Conservation (phyloP, 30 jellyfish, hydroid and myxozoan genomes). For the Aurelia aurita complex sp. Pacific region DNA sequence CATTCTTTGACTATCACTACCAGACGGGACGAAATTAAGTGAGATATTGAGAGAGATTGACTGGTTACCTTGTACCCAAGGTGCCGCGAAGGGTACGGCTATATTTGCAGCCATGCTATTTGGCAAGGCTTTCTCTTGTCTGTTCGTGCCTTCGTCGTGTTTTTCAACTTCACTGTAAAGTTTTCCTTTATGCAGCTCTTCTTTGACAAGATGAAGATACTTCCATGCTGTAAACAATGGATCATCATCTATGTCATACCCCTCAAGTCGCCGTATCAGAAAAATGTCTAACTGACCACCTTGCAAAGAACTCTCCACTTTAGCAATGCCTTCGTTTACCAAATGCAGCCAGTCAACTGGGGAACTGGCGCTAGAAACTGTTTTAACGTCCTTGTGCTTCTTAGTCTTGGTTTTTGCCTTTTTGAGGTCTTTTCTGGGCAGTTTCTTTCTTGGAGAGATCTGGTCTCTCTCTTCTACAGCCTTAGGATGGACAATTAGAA, state of each 20-base stretch:
- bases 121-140: too few relatives aligned
- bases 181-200: not conserved
- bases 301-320: not conserved
- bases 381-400: not conserved
- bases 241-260: not conserved
- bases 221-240: not conserved
- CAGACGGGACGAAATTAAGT: too few relatives aligned
- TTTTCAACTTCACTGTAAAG: not conserved
- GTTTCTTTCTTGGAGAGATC: too few relatives aligned
- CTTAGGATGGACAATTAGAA: too few relatives aligned
- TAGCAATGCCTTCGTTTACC: not conserved
- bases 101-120: too few relatives aligned
- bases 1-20: too few relatives aligned
- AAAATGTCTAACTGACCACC: not conserved
- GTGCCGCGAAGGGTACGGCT: too few relatives aligned
- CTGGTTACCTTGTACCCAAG: too few relatives aligned
- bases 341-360: not conserved
- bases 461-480: too few relatives aligned
- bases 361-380: too few relatives aligned
- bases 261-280: not conserved
- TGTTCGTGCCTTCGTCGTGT: too few relatives aligned
- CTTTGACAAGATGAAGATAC: not conserved
- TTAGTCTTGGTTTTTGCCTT: not conserved
- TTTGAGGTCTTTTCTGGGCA: not conserved
- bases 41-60: too few relatives aligned